These are phyloP conservation scores for Brachionus sp. DNA, from an alignment of 1,140 invertebrate species.

Conservation along the genomic window DNA sequence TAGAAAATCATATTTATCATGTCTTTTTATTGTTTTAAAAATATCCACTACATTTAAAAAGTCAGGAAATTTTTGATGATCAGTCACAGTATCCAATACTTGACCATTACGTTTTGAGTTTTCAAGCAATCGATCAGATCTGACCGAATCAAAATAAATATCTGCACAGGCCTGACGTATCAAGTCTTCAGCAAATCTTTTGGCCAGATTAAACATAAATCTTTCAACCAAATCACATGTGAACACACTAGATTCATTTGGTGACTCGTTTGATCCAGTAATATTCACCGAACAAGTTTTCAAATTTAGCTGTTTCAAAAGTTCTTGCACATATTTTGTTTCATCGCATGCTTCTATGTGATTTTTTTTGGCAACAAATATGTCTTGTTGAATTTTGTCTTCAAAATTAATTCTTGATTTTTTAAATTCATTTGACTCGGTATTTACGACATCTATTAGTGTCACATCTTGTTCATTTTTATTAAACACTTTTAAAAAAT, in stretches of 20 bases:
- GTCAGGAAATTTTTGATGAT: constrained; percentile 23
- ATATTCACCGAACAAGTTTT: neutral
- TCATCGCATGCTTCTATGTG: neutral
- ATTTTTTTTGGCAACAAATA: neutral
- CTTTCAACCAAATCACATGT: constrained; percentile 28
- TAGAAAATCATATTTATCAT: constrained; percentile 39
- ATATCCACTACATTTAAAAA: constrained; percentile 23
- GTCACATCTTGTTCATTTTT: neutral
- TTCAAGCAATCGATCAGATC: neutral
- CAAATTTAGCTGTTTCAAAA: neutral
- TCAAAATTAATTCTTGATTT: neutral
- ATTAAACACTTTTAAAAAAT: neutral
- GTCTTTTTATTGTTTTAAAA: constrained; percentile 26
- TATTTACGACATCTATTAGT: neutral
- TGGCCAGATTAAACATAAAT: constrained; percentile 8
- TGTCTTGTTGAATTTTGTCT: neutral
- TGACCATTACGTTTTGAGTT: neutral
- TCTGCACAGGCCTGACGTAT: constrained; percentile 33
- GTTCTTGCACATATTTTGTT: neutral
- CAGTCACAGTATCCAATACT: neutral
- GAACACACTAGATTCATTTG: constrained; percentile 9
- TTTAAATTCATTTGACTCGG: neutral
- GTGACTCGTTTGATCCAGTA: neutral
- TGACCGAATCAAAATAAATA: neutral
- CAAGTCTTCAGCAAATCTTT: constrained; percentile 34